These are phyloP conservation scores for Silvanus unidentatus DNA, from an alignment of 2,888 invertebrate genomes.

Conservation along the genomic window DNA sequence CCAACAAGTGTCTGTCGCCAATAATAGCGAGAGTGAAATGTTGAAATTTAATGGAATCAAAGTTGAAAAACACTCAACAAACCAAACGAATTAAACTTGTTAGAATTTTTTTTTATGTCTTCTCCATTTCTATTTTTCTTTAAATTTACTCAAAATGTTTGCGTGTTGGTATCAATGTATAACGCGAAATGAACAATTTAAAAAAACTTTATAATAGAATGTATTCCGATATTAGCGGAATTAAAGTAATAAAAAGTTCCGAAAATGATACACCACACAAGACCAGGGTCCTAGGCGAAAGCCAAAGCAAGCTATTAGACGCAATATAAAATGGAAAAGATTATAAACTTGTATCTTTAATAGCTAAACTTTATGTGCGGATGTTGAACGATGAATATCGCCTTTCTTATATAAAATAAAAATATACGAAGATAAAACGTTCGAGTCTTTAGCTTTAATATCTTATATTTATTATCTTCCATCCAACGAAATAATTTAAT, in stretches of 20 bases:
- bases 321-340: constrained; percentile 44
- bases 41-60: no score
- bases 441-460: constrained; percentile 45
- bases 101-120: no score
- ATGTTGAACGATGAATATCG: constrained; percentile 45
- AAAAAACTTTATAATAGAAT: neutral
- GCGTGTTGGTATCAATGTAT: no score
- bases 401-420: constrained; percentile 40
- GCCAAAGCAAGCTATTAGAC: constrained; percentile 35
- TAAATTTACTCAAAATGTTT: no score
- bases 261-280: constrained; percentile 47
- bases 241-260: constrained; percentile 51
- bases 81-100: no score
- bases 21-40: no score
- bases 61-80: no score
- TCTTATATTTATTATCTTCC: constrained; percentile 46
- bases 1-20: no score
- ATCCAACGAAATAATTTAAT: constrained; percentile 47
- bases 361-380: constrained; percentile 45
- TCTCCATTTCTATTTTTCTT: no score
- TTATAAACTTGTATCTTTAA: constrained; percentile 49
- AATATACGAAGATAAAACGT: constrained; percentile 38
- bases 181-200: no score
- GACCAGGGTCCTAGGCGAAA: constrained; percentile 14
- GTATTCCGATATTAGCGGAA: constrained; percentile 45